Base-by-base conservation (phyloP, 1,140 invertebrate genomes). In the Trachymyrmex cornetzi region DNA sequence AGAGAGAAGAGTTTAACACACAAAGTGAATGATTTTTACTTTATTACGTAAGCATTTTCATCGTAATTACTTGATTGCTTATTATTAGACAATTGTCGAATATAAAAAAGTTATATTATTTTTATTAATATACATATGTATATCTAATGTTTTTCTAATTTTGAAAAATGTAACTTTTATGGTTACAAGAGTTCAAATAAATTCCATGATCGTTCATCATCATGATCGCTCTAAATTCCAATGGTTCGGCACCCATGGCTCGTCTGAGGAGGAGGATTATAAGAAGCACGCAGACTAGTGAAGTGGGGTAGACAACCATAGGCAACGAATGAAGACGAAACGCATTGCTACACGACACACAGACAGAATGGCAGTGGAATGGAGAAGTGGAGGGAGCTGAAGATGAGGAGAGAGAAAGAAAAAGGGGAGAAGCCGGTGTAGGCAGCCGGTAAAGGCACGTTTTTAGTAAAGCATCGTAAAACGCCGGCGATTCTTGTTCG, bases 211-310 rank as follows among this genome's bases (percentile, higher is more conserved):
- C 5, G 6, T 27, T 63, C 5, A 34, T 19, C 22, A 44, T 7
- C 16, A 6, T 5, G n/a, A 16, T 12, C 16, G 63, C 14, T 19
- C 16, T 55, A 81, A 81, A 71, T 81, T 81, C 22, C 77, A 81
- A 27, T n/a, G 63, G 22, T 48, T 71, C 64, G 77, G 34, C 77
- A 81, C 77, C 77, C 34, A 71, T 69, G 64, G 50, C 64, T 69
- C 22, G 77, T 27, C 48, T 12, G 30, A 81, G 50, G 22, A 55
- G 64, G 50, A 55, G 50, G 64, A 81, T 69, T 81, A 44, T 44
- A 69, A 81, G 48, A 30, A 67, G 63, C 6, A 48, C 75, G 80
- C 88, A 79, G 77, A 77, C 79, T 34, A 67, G 77, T 59, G 53
- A 82, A 85, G 82, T 64, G 82, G 50, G 44, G 80, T 63, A 84